Conservation (phyloP, 1,140 invertebrate genomes). For the Gonioctena quinquepunctata region DNA sequence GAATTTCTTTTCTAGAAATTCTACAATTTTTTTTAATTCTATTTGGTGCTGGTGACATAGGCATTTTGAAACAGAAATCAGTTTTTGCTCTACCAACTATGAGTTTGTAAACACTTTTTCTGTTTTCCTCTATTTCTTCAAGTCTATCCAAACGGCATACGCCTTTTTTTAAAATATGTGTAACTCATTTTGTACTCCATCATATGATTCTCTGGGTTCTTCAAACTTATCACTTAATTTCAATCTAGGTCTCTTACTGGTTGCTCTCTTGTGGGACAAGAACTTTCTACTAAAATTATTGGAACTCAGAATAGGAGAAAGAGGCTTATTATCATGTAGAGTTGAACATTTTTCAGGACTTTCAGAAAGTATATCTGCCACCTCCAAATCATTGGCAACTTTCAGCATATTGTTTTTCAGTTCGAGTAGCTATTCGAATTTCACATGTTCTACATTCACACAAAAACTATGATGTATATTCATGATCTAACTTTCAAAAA, state of each 20-base stretch:
- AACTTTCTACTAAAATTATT: conserved; percentile 10
- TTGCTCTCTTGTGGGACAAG: conserved; percentile 2
- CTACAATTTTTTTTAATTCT: background rate
- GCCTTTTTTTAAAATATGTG: conserved; percentile 1
- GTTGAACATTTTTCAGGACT: background rate
- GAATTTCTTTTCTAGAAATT: background rate
- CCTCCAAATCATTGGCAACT: background rate
- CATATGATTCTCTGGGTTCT: background rate
- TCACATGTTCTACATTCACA: too few relatives aligned
- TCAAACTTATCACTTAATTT: conserved; percentile 21
- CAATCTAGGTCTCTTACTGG: conserved; percentile 4
- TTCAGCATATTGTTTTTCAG: too few relatives aligned
- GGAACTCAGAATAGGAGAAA: conserved; percentile 31
- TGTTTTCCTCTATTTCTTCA: conserved; percentile 27
- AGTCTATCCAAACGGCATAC: conserved; percentile 23
- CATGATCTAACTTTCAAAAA: too few relatives aligned
- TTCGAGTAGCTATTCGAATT: too few relatives aligned
- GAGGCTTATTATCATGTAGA: conserved; percentile 13
- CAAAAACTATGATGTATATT: too few relatives aligned
- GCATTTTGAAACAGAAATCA: conserved; percentile 22
- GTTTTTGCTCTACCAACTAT: background rate
- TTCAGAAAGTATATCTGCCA: background rate
- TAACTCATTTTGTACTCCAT: background rate
- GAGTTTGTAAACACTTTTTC: conserved; percentile 15
- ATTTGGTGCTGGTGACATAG: conserved; percentile 2